Conservation (phyloP, 2,888 invertebrate genomes). For the Coremacera marginata region DNA sequence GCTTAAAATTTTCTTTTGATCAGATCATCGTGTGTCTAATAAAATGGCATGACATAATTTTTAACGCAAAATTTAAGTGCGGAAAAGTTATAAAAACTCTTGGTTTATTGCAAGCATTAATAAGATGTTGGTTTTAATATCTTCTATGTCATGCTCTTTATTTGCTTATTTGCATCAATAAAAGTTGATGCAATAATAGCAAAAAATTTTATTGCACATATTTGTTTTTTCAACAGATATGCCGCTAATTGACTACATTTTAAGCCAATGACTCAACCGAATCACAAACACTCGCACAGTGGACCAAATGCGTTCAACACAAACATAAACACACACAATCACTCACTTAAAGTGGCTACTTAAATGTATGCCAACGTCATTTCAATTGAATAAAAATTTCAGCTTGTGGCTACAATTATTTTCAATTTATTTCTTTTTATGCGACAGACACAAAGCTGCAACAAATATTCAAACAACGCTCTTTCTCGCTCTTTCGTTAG, state of each 20-base stretch:
- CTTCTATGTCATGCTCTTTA: not conserved
- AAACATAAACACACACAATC: not conserved
- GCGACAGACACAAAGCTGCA: too few relatives aligned
- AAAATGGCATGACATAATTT: too few relatives aligned
- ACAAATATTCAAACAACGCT: too few relatives aligned
- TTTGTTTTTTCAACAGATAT: slow-evolving; percentile 37
- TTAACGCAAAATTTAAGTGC: too few relatives aligned
- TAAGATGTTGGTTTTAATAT: too few relatives aligned
- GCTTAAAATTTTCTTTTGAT: too few relatives aligned
- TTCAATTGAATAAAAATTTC: not conserved
- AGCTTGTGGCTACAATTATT: slow-evolving; percentile 41
- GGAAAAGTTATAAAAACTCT: too few relatives aligned
- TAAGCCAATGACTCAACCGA: slow-evolving; percentile 22
- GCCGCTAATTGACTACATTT: slow-evolving; percentile 38
- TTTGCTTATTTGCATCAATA: slow-evolving; percentile 1
- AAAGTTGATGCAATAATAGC: not conserved
- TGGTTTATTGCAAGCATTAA: too few relatives aligned
- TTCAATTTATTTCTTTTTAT: slow-evolving; percentile 35
- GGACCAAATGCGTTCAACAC: not conserved
- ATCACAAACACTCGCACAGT: not conserved
- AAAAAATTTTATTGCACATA: slow-evolving; percentile 35
- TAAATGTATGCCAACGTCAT: not conserved
- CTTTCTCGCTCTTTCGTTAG: too few relatives aligned
- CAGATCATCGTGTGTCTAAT: too few relatives aligned
- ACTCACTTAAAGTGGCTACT: not conserved